Base-by-base conservation (phyloP, 2,797 vertebrate genomes). In the Pyrocephalus nanus region DNA sequence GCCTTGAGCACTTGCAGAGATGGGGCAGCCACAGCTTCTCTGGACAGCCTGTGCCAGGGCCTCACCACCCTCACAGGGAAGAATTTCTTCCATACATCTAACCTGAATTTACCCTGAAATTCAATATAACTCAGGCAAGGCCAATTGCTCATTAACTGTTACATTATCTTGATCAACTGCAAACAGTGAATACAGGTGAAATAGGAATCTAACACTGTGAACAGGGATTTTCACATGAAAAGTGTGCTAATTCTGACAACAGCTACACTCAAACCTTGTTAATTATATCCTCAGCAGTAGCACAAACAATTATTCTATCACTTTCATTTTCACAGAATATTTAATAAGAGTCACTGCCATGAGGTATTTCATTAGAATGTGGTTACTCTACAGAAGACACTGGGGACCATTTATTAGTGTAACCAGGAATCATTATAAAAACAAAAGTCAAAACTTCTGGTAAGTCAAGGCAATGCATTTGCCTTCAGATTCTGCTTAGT, bases 291-390 rank as follows among this genome's bases (percentile, higher is more conserved):
- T 73, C 78, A 89, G 75, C 88, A 96, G 61, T 12, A 92, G 67
- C 50, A 93, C 91, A 95, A 95, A 95, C 90, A 93, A 93, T 95
- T 87, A 93, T 53, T 65, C 32, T 62, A 86, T 83, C 91, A 93
- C 77, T 69, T 92, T 89, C 5, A 0, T 87, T 89, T 90, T 83
- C 90, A 74, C 50, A 72, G 86, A 87, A 74, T 78, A 87, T 65
- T 83, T 80, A 76, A 38, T 84, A 83, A 83, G 67, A 79, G 83
- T 81, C 11, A 0, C 81, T 91, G 72, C 57, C 76, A 38, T 82
- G 66, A 95, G 75, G 74, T 74, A 74, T 86, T 92, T 90, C 91
- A 84, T 89, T 86, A 80, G 75, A 79, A 72, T 38, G 67, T 47
- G 30, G 75, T 92, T 92, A 90, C 77, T 82, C 76, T 88, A 74